These are phyloP conservation scores for Calcarius ornatus DNA, from an alignment of 2,113 vertebrate genomes.

Conservation along the genomic window DNA sequence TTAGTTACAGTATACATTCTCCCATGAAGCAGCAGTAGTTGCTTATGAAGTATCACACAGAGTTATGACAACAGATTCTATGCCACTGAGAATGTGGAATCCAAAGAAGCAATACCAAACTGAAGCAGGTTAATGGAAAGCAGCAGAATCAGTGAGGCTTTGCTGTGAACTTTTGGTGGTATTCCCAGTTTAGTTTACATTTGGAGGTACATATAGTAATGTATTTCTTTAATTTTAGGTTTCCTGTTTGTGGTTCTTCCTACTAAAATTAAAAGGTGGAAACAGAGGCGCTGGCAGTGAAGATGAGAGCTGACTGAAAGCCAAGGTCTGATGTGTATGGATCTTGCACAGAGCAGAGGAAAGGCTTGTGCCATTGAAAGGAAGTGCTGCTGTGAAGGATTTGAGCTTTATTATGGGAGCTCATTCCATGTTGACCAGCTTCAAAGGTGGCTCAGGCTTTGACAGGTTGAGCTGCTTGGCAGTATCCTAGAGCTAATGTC, in stretches of 20 bases:
- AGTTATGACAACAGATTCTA: neutral
- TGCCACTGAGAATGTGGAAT: neutral
- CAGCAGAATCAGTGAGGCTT: neutral
- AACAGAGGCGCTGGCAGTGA: neutral
- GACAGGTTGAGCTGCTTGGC: neutral
- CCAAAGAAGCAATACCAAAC: neutral
- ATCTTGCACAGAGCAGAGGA: neutral
- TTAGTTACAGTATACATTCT: neutral
- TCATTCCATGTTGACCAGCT: neutral
- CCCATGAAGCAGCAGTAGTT: neutral
- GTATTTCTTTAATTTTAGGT: neutral
- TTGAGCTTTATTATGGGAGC: neutral
- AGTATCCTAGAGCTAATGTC: neutral
- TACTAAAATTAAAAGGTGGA: neutral
- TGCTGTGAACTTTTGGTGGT: neutral
- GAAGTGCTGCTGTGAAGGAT: neutral
- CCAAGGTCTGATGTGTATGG: fast-evolving
- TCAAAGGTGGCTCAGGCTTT: neutral
- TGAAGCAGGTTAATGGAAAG: neutral
- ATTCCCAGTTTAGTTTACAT: neutral
- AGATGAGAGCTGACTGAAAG: neutral
- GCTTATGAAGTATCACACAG: neutral
- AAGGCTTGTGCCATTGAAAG: neutral
- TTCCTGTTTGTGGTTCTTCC: neutral
- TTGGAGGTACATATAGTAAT: neutral